Evolutionary conservation across 2,113 vertebrate species (phyloP).

Genomic region (Chlorodrepanis virens): DNA sequence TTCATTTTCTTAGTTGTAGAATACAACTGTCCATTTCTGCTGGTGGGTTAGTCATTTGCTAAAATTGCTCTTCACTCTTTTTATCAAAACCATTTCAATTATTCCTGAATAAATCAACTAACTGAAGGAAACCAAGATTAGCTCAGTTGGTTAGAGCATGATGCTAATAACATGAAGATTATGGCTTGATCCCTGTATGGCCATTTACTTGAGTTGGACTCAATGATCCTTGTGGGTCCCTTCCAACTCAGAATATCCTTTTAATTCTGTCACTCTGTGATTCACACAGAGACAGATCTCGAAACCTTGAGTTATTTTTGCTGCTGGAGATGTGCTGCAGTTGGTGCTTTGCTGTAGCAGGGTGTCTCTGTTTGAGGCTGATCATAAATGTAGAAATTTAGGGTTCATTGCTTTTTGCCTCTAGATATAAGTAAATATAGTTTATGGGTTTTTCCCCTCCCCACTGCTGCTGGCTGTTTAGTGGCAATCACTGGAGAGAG

Average conservation of each 20-base stretch:
- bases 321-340: background rate
- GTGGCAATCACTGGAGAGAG: background rate
- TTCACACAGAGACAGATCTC: background rate
- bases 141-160: background rate
- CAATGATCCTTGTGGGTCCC: background rate
- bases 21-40: background rate
- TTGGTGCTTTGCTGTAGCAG: background rate
- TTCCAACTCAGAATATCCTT: background rate
- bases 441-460: background rate
- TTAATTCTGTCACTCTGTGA: background rate
- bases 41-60: background rate
- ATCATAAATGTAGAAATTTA: background rate
- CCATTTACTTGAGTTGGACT: background rate
- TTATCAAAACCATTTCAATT: background rate
- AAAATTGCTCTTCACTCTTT: background rate
- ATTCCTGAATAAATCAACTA: background rate
- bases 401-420: background rate
- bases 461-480: background rate
- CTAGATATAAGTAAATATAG: background rate
- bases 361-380: background rate
- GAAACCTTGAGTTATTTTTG: background rate
- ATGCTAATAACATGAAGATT: background rate
- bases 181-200: background rate
- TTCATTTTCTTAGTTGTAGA: background rate
- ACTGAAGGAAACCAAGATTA: background rate